A percentile compares a stretch with the other conserved stretches of the same genome.
phyloP scores from a whole-genome alignment of 2,888 invertebrate genomes.

The Polietes domitor region DNA sequence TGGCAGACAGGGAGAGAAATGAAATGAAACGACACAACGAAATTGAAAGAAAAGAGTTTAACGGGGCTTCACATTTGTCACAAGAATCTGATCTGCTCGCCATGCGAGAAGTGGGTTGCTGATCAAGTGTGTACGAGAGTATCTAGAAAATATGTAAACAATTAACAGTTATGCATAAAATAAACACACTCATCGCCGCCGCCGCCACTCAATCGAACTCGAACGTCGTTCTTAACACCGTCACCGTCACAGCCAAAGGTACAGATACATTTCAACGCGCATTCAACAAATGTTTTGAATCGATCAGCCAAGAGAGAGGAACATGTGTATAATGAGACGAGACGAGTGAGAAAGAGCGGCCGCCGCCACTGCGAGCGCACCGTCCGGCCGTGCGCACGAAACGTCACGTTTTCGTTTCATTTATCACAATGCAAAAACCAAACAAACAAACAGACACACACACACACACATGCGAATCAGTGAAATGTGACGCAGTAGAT shows the following conservation, averaged over 20 bases:
- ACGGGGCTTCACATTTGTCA: constrained; percentile 20
- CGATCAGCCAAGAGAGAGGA: no score
- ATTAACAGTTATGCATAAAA: constrained; percentile 55
- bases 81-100: not conserved
- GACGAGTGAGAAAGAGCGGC: no score
- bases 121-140: constrained; percentile 2
- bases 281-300: no score
- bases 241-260: no score
- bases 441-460: not conserved
- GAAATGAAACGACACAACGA: not conserved
- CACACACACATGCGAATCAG: not conserved
- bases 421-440: not conserved
- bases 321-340: no score
- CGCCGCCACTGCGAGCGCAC: not conserved
- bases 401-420: not conserved
- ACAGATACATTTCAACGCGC: no score
- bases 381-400: not conserved
- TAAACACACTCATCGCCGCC: not conserved
- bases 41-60: constrained; percentile 29
- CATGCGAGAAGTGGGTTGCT: constrained; percentile 4
- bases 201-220: not conserved
- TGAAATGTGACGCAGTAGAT: constrained; percentile 48
- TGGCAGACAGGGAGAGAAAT: not conserved
- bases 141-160: constrained; percentile 49
- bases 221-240: not conserved